A percentile compares a stretch with the other conserved stretches of the same genome.
Conservation (phyloP, 2,797 vertebrate genomes). For the Poeciliopsis gracilis region DNA sequence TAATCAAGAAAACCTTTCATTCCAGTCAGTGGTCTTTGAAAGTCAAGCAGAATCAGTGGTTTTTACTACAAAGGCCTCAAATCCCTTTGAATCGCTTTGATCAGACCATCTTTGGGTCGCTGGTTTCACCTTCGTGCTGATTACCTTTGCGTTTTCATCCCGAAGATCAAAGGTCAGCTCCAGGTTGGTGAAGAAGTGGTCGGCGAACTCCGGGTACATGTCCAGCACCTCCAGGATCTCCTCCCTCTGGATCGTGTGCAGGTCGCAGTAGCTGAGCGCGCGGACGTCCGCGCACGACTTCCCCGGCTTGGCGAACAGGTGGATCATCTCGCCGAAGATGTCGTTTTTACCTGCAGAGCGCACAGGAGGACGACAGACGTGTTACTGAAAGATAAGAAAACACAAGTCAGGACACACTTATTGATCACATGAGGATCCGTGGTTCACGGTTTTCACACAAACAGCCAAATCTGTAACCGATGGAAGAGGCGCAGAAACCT, state of each 20-base stretch:
- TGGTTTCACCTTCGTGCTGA: neutral
- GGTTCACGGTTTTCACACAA: neutral
- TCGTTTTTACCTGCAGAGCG: slow-evolving; percentile 91
- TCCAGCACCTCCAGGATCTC: slow-evolving; percentile 96
- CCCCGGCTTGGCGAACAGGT: slow-evolving; percentile 92
- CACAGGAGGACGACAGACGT: neutral
- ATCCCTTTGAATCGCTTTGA: neutral
- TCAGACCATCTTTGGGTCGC: neutral
- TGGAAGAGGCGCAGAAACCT: neutral
- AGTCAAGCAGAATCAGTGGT: slow-evolving; percentile 16
- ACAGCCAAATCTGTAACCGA: neutral
- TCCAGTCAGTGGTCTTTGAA: slow-evolving; percentile 15
- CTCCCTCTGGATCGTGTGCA: slow-evolving; percentile 96
- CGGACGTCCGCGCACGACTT: slow-evolving; percentile 97
- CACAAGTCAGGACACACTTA: neutral
- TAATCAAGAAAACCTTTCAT: slow-evolving; percentile 29
- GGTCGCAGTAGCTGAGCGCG: slow-evolving; percentile 96
- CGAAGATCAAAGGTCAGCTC: slow-evolving; percentile 97
- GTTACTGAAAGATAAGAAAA: neutral
- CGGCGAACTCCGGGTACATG: slow-evolving; percentile 98
- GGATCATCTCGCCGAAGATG: slow-evolving; percentile 98
- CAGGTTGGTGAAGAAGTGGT: slow-evolving; percentile 93
- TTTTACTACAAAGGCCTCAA: slow-evolving; percentile 2
- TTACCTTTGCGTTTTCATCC: slow-evolving; percentile 89
- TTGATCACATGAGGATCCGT: neutral